Evolutionary conservation across 2,888 invertebrate genomes (phyloP), one percentile per base, ranked within the genome.

Genomic region (Chromoteleia sp.): DNA sequence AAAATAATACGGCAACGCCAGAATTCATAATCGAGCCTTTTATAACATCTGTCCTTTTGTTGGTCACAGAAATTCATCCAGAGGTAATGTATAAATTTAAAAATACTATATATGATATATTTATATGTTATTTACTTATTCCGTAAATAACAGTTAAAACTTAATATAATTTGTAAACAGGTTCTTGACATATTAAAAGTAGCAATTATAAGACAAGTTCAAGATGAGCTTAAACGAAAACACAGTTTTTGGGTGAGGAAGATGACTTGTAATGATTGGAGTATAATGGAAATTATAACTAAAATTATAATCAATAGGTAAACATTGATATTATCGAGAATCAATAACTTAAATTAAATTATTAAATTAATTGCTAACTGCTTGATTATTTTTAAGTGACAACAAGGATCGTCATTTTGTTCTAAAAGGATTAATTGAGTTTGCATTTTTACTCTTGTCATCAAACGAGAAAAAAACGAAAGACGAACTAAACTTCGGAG

Each of bases 1-100:
- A 94, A 92, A 93, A 91, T 84, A 91, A 94, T 19, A 87, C 91
- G 0, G 92, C 93, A 71, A 92, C 93, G 68, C 94, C 95, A 0
- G 94, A 95, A 87, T 93, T 93, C 61, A 89, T 94, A 45, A 88
- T 95, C 25, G 93, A 94, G 83, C 94, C 95, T 0, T 95, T 95
- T 87, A 92, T 94, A 81, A 89, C 95, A n/a, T 93, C 94, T 75
- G 92, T 94, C 10, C 89, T 95, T 14, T 90, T 95, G 10, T 91
- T 92, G n/a, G 89, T 93, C 12, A 92, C 93, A 0, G 92, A 92
- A 73, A 90, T 93, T 50, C 93, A 93, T 83, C 93, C 93, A 86
- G 92, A 93, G 71, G 91, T 93, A 33, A 30, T 14, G 10, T 52
- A 52, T 5, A 52, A 29, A 33, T 56, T 1, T 29, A 50, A 19